phyloP scores from a whole-genome alignment of 2,888 invertebrate species.

The Rhagophthalmus giganteus region DNA sequence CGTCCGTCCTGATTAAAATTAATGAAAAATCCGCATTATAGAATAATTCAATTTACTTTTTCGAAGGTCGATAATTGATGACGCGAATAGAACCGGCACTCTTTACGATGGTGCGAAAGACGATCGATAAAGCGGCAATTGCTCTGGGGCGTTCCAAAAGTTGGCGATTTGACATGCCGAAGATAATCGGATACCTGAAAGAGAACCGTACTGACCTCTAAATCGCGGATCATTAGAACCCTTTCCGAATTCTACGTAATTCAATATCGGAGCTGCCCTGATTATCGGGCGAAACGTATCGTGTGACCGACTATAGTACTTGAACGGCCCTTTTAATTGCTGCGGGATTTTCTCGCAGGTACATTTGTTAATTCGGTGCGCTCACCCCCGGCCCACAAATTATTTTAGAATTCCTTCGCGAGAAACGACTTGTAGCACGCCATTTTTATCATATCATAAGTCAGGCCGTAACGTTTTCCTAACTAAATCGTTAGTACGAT shows the following conservation, averaged over 20 bases:
- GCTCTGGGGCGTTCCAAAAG: neutral
- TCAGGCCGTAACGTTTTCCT: neutral
- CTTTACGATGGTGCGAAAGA: no score
- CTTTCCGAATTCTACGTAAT: slow-evolving; percentile 23
- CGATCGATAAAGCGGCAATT: no score
- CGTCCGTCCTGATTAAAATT: no score
- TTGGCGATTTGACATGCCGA: neutral
- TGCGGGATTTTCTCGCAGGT: neutral
- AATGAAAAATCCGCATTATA: no score
- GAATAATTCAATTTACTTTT: no score
- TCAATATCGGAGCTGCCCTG: slow-evolving; percentile 13
- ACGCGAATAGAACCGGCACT: no score
- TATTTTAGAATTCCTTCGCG: neutral
- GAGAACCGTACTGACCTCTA: slow-evolving; percentile 13
- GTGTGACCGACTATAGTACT: slow-evolving; percentile 2
- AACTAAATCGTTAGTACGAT: neutral
- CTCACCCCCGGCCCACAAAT: neutral
- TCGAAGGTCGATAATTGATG: no score
- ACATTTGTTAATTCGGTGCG: no score
- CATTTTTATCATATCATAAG: neutral
- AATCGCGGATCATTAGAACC: slow-evolving; percentile 20
- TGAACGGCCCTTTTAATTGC: neutral
- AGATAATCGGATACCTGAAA: slow-evolving; percentile 6
- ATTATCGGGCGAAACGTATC: slow-evolving; percentile 17
- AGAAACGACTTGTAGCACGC: no score